A percentile compares a stretch with the other conserved stretches of the same genome.
Conservation (phyloP, 2,797 vertebrate species). For the Sylvilagus floridanus region DNA sequence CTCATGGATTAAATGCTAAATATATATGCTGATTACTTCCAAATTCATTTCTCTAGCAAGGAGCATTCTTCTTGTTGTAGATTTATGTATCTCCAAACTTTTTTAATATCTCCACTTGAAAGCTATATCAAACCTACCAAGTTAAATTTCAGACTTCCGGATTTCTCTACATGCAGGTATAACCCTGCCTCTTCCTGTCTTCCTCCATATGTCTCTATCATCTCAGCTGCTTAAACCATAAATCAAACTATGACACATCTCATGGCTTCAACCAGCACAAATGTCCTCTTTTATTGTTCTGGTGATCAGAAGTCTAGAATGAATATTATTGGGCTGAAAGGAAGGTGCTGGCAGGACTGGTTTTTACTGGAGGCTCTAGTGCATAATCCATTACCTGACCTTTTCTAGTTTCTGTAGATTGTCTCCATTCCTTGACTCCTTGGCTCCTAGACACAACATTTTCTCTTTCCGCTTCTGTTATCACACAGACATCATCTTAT, state of each 20-base stretch:
- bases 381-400: rapidly evolving
- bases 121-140: neutral
- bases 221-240: neutral
- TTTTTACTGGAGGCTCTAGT: neutral
- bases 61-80: neutral
- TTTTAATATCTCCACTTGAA: neutral
- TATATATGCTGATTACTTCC: neutral
- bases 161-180: neutral
- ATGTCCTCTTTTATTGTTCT: neutral
- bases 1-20: neutral
- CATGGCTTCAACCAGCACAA: neutral
- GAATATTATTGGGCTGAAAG: neutral
- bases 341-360: neutral
- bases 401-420: neutral
- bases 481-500: neutral
- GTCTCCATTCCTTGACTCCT: neutral
- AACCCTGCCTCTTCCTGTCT: neutral
- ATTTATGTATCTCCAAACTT: neutral
- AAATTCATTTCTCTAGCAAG: neutral
- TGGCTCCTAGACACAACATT: neutral
- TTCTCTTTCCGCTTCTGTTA: neutral
- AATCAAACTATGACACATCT: neutral
- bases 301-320: neutral
- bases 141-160: neutral
- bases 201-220: neutral